Evolutionary conservation across 2,113 vertebrate species (phyloP), one percentile per base, ranked within the genome.

Genomic region (Petrocephalus zakoni): DNA sequence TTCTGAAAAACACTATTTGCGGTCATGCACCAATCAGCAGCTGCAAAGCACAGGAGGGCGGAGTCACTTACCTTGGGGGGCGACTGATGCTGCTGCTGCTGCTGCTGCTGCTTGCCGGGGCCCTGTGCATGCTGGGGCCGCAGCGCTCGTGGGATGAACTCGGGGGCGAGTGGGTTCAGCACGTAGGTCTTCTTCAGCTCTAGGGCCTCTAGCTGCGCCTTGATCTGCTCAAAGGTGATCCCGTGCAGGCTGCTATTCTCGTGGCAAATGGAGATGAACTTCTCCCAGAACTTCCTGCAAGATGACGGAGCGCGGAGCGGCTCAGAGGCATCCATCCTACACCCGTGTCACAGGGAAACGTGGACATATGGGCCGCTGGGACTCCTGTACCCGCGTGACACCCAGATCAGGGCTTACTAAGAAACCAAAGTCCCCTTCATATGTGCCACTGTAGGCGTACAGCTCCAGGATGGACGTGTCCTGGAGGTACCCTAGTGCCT

Each of bases 141-240:
- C 64, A 99, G 96, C 49, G 98, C 98, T 19, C 98, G 97, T 0
- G 98, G 98, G 92, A 99, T 98, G 94, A 99, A 99, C 91, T 99
- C 98, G 0, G 98, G 98, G 82, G 98, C 98, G 94, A 99, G 92
- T 0, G 98, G 98, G 92, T 99, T 99, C 93, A 99, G 93, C 90
- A 99, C 98, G 0, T 99, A 99, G 0, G 98, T 99, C 95, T 99
- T 99, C 96, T 99, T 99, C 56, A 99, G 95, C 95, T 99, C 98
- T 92, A 99, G 94, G 91, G 98, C 98, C 93, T 99, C 98, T 93
- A 99, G 93, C 94, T 99, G 98, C 93, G 97, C 95, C 93, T 98
- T 99, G 93, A 99, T 99, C 95, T 99, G 98, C 91, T 99, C 97
- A 90, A 98, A 98, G 6, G 97, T 99, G 96, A 99, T 99, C 92